A percentile compares a stretch with the other conserved stretches of the same genome.
phyloP scores from a whole-genome alignment of 2,888 invertebrate genomes.

The Chymomyza fuscimana region DNA sequence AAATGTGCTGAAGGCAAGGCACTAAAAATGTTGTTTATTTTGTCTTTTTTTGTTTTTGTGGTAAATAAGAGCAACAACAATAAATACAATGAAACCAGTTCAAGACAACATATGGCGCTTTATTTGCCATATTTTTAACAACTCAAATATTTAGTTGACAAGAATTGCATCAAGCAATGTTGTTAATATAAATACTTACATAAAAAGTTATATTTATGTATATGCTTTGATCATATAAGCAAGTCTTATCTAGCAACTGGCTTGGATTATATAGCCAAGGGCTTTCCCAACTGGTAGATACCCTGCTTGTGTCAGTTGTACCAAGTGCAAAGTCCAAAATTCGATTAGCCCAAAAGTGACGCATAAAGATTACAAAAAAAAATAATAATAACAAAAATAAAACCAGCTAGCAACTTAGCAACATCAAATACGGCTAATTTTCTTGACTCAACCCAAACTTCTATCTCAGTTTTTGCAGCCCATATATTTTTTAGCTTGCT shows the following conservation, averaged over 20 bases:
- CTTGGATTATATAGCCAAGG: too few relatives aligned
- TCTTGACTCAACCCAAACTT: neutral
- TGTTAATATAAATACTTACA: neutral
- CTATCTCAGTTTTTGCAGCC: neutral
- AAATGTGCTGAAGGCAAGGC: slow-evolving; percentile 54
- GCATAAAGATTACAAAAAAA: neutral
- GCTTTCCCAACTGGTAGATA: neutral
- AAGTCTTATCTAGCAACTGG: neutral
- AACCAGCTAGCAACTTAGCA: neutral
- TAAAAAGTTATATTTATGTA: slow-evolving; percentile 2
- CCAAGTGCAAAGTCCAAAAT: neutral
- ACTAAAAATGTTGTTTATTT: slow-evolving; percentile 62
- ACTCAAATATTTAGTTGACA: slow-evolving; percentile 35
- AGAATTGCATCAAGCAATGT: slow-evolving; percentile 1
- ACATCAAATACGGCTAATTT: neutral
- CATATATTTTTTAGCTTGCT: too few relatives aligned
- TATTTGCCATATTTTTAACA: slow-evolving; percentile 25
- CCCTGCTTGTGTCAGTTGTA: neutral
- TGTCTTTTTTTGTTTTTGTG: slow-evolving; percentile 47
- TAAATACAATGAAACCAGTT: slow-evolving; percentile 53
- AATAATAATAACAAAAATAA: neutral
- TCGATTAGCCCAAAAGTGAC: neutral
- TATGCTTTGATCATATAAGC: neutral
- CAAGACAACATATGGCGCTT: slow-evolving; percentile 61
- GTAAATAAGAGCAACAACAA: slow-evolving; percentile 27